phyloP scores from a whole-genome alignment of 2,113 vertebrate species.

The Ciconia maguari region DNA sequence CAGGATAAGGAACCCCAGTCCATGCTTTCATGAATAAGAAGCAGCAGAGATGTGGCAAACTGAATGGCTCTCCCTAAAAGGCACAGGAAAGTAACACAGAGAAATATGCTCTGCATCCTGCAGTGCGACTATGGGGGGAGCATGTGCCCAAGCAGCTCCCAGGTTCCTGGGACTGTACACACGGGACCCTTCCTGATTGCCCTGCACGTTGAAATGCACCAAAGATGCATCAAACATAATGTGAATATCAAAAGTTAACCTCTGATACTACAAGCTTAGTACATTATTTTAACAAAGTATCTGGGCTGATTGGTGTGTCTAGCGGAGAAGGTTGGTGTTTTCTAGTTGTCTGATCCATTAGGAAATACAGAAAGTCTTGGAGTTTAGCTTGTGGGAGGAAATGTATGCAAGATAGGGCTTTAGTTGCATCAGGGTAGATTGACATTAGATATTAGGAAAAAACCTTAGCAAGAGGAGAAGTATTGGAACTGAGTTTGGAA shows the following conservation, averaged over 20 bases:
- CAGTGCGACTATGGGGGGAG: background rate
- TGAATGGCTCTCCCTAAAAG: background rate
- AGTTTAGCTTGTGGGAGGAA: background rate
- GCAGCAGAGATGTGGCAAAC: background rate
- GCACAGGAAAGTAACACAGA: fast-evolving
- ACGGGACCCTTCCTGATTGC: fast-evolving
- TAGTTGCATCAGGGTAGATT: background rate
- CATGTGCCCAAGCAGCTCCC: background rate
- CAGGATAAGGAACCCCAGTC: background rate
- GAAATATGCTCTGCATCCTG: background rate
- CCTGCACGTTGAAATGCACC: background rate
- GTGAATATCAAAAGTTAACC: background rate
- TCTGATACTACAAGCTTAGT: background rate
- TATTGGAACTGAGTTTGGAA: background rate
- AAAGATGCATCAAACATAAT: background rate
- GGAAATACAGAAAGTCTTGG: background rate
- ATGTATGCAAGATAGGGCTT: background rate
- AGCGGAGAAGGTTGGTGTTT: background rate
- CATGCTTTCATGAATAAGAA: too few species aligned
- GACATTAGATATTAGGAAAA: fast-evolving
- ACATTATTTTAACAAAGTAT: fast-evolving
- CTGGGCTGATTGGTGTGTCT: too few species aligned
- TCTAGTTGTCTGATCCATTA: background rate
- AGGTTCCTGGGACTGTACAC: background rate
- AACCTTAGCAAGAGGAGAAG: background rate